These are phyloP conservation scores for Zootoca vivipara DNA, from an alignment of 2,113 vertebrate species.

Conservation along the genomic window DNA sequence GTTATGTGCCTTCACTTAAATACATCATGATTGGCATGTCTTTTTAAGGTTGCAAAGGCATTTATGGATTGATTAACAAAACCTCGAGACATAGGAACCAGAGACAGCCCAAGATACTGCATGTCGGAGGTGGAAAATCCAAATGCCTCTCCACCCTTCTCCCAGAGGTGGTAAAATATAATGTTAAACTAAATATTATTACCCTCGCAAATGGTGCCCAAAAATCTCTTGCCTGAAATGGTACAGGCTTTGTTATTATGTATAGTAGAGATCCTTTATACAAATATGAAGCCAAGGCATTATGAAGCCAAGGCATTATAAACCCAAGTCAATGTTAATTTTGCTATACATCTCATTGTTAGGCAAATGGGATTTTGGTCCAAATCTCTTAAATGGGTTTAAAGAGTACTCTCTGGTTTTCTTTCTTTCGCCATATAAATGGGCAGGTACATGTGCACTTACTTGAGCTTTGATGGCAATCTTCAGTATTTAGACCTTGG, in stretches of 20 bases:
- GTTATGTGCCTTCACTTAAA: constrained; percentile 8
- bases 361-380: constrained; percentile 55
- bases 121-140: background rate
- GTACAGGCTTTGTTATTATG: background rate
- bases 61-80: constrained; percentile 19
- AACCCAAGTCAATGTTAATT: constrained; percentile 28
- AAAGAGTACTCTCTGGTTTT: constrained; percentile 53
- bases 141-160: no score
- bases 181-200: background rate
- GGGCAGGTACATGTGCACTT: constrained; percentile 51
- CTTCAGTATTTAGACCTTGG: background rate
- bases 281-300: background rate
- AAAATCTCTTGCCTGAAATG: no score
- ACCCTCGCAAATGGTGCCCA: background rate
- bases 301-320: background rate
- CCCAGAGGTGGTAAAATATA: background rate
- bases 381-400: constrained; percentile 61
- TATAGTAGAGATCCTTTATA: background rate
- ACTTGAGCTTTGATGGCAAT: background rate
- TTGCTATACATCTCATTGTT: constrained; percentile 31
- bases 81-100: background rate
- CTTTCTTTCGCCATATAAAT: constrained; percentile 57
- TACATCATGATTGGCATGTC: background rate
- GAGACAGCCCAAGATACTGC: background rate
- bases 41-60: constrained; percentile 5